phyloP scores from a whole-genome alignment of 2,113 vertebrate species.

The Istiophorus platypterus region DNA sequence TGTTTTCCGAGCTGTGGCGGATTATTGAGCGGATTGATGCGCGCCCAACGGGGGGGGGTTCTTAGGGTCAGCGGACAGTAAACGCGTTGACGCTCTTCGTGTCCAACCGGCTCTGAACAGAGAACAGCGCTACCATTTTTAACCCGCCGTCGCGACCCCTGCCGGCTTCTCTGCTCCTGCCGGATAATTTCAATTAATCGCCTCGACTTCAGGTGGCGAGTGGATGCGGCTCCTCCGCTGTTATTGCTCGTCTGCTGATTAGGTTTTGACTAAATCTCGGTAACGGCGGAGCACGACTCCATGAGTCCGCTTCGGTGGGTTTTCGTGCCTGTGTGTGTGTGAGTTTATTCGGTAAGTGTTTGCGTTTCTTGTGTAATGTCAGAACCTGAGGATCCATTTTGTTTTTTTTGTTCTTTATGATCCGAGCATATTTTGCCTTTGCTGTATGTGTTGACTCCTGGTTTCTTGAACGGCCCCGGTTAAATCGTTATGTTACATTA shows the following conservation, averaged over 20 bases:
- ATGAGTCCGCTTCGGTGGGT: constrained; percentile 25
- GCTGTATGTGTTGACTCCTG: neutral
- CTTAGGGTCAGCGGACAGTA: constrained; percentile 59
- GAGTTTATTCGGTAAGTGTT: neutral
- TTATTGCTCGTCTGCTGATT: constrained; percentile 57
- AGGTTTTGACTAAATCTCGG: constrained; percentile 50
- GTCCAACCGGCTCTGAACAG: constrained; percentile 53
- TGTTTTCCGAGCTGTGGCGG: constrained; percentile 37
- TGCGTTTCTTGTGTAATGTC: neutral
- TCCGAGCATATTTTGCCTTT: neutral
- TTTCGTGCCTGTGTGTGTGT: neutral
- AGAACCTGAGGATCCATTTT: neutral
- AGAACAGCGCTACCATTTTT: constrained; percentile 65
- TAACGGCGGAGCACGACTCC: constrained; percentile 30
- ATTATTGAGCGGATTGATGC: constrained; percentile 59
- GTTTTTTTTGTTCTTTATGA: neutral
- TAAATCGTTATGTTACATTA: too few relatives aligned
- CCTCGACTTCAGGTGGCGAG: constrained; percentile 31
- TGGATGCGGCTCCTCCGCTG: constrained; percentile 49
- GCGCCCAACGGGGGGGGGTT: constrained; percentile 31
- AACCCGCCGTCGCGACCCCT: constrained; percentile 52
- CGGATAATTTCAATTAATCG: constrained; percentile 70
- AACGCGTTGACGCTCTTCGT: constrained; percentile 64
- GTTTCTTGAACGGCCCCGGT: too few relatives aligned
- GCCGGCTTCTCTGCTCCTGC: constrained; percentile 47